Evolutionary conservation across 2,888 invertebrate species (phyloP), one percentile per base, ranked within the genome.

Genomic region (Drosophila borealis): DNA sequence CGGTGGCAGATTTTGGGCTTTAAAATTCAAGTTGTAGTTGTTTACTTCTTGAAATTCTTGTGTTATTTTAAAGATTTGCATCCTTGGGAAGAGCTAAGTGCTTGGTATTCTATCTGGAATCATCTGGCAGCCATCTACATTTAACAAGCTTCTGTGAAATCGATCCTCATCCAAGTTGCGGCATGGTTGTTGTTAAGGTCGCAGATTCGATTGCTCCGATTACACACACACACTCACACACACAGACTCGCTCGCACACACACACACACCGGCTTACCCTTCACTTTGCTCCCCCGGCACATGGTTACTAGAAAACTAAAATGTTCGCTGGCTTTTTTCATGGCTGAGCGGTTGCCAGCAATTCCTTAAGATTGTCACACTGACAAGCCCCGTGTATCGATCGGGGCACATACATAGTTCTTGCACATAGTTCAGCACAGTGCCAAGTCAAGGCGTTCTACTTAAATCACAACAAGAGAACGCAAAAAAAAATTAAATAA

Each of bases 341-440:
- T 74, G 74, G 66, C 66, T 74, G 62, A 66, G 46, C 60, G 60
- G 36, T 63, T 53, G 65, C 67, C 61, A 74, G 78, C 66, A 78
- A 78, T 78, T 78, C 72, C 79, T 67, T 69, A 64, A 75, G 69
- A 78, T 78, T 78, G 78, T 78, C 78, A 78, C 74, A 78, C 78
- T 78, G 78, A 78, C 78, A 78, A 75, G 78, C 75, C 63, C 46
- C 69, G 46, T 63, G 73, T 45, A 73, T 73, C 73, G 62, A 69
- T 66, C 46, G 48, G 33, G 29, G 41, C 25, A 34, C 45, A 41
- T 42, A 36, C 29, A 57, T 10, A 37, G 2, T 17, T 25, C 21
- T 45, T 33, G 57, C 49, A 48, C 74, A 59, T 57, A 61, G 70
- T 59, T 66, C 50, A 65, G 66, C 19, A 29, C 42, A 19, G 39